Evolutionary conservation across 2,888 invertebrate genomes (phyloP).

Genomic region (Schrankia costaestrigalis): DNA sequence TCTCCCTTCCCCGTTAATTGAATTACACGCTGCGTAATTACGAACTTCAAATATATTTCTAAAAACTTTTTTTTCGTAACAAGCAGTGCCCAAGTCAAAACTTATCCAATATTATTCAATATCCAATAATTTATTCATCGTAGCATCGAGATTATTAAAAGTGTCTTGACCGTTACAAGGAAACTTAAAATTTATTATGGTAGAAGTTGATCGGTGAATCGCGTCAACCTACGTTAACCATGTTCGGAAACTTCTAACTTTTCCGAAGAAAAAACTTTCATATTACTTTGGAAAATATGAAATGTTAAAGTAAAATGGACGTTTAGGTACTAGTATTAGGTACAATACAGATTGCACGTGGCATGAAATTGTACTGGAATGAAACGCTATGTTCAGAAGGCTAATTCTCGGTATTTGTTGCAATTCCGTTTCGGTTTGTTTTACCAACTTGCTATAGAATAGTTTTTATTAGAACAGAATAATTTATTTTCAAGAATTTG

Average conservation of each 20-base stretch:
- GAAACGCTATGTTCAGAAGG: too few species aligned
- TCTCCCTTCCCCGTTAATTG: too few species aligned
- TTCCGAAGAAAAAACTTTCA: constrained; percentile 26
- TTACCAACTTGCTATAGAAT: too few species aligned
- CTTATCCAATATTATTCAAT: constrained; percentile 32
- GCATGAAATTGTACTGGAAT: too few species aligned
- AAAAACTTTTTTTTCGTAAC: constrained; percentile 15
- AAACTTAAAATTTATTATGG: constrained; percentile 50
- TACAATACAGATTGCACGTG: too few species aligned
- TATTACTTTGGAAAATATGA: constrained; percentile 35
- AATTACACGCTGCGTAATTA: too few species aligned
- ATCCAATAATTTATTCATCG: constrained; percentile 41
- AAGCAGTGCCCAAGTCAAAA: constrained; percentile 21
- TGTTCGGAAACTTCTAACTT: constrained; percentile 34
- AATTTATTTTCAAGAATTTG: too few species aligned
- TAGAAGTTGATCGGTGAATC: constrained; percentile 37
- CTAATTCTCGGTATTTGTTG: too few species aligned
- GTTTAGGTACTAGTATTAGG: too few species aligned
- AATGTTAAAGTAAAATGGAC: constrained; percentile 14
- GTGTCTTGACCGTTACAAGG: constrained; percentile 45
- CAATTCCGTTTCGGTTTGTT: too few species aligned
- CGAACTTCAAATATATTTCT: constrained; percentile 12
- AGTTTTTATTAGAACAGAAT: too few species aligned
- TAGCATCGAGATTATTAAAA: constrained; percentile 39
- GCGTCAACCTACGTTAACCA: constrained; percentile 45